These are phyloP conservation scores for Gobiocypris rarus DNA, from an alignment of 2,113 vertebrate genomes.

Conservation along the genomic window DNA sequence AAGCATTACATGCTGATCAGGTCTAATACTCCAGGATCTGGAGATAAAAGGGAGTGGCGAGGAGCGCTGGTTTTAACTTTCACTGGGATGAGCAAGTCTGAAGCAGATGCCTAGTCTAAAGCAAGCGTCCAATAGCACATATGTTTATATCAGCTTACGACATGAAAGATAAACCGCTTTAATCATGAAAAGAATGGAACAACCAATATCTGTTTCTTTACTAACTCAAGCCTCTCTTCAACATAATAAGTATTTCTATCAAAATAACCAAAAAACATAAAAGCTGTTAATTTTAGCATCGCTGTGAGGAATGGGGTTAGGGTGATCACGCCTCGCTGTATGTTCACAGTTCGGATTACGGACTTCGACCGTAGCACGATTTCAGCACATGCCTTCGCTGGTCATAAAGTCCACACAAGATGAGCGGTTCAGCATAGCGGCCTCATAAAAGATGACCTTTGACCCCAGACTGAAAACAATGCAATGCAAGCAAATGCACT, in stretches of 20 bases:
- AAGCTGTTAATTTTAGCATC: background rate
- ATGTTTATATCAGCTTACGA: background rate
- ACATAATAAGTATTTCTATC: background rate
- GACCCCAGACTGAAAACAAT: background rate
- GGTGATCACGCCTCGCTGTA: slow-evolving; percentile 52
- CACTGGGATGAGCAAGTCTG: background rate
- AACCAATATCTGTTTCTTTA: background rate
- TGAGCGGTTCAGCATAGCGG: background rate
- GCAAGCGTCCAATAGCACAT: background rate
- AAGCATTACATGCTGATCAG: too few species aligned
- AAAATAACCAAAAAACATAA: background rate
- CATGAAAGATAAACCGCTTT: background rate
- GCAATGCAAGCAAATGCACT: background rate
- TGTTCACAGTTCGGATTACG: slow-evolving; percentile 30
- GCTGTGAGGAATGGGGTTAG: background rate
- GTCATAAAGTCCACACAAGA: background rate
- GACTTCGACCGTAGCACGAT: slow-evolving; percentile 37
- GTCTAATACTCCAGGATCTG: too few species aligned
- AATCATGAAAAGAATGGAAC: background rate
- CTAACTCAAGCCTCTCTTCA: background rate
- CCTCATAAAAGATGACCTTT: background rate
- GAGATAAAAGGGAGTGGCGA: background rate
- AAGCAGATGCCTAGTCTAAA: background rate
- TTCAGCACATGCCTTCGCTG: slow-evolving; percentile 18
- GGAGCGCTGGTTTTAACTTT: background rate